Evolutionary conservation across 2,888 invertebrate species (phyloP), one percentile per base, ranked within the genome.

Genomic region (Trachelus stipa): DNA sequence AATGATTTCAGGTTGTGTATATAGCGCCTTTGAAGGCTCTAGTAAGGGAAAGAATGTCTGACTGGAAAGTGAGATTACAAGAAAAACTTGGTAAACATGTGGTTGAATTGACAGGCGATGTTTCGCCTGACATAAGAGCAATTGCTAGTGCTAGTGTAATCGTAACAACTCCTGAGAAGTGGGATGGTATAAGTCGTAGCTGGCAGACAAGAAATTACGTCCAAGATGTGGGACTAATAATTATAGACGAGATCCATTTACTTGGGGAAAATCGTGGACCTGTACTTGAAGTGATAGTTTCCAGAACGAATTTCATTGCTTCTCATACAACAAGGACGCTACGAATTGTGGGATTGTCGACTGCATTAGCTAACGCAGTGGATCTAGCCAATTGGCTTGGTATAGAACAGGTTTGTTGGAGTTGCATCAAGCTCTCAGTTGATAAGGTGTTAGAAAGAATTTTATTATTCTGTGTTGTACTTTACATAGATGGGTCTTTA

Each of bases 151-250:
- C 98, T 0, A 96, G 97, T 90, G 95, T 99, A 1, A 99, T 99
- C 84, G 98, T 99, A 0, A 99, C 99, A 0, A 99, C 99, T 0
- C 99, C 99, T 0, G 99, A 99, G 92, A 99, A 99, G 91, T 99
- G 99, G 99, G 99, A 99, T 92, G 99, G 99, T 77, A 97, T 99
- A 88, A 98, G 98, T 92, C 94, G 99, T 80, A 98, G 98, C 81
- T 99, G 99, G 99, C 98, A 99, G 90, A 98, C 98, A 0, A 94
- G 99, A 85, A 96, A 95, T 91, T 99, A 99, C 88, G 99, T 99
- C 0, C 94, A 95, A 78, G 95, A 97, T 87, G 98, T 99, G 0
- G 95, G 96, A 0, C 93, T 99, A 11, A 96, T 99, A 82, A 95
- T 99, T 40, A 99, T 99, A 83, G 99, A 99, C 91, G 99, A 99